Evolutionary conservation across 2,888 invertebrate genomes (phyloP).

Genomic region (Seira ritae): DNA sequence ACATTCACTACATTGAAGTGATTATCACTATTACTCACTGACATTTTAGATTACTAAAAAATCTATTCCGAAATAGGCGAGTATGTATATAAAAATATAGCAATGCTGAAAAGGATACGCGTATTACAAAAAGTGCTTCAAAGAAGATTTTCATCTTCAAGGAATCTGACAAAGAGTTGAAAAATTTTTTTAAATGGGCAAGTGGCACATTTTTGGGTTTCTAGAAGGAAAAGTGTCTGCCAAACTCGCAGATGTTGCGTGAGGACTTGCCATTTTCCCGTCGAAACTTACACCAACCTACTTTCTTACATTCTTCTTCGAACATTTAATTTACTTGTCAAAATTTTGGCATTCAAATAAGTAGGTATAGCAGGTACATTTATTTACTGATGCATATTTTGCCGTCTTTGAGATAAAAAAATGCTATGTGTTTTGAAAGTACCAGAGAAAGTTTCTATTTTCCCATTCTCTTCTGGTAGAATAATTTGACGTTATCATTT

Average conservation of each 20-base stretch:
- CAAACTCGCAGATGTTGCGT: slow-evolving; percentile 35
- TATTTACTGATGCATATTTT: too few species aligned
- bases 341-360: slow-evolving; percentile 3
- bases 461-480: too few species aligned
- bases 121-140: too few species aligned
- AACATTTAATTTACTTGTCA: slow-evolving; percentile 8
- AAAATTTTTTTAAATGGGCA: neutral
- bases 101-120: neutral
- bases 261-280: slow-evolving; percentile 19
- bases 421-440: neutral
- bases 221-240: slow-evolving; percentile 21
- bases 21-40: too few species aligned
- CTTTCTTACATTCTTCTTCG: neutral
- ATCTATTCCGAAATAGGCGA: too few species aligned
- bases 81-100: too few species aligned
- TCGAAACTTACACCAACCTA: neutral
- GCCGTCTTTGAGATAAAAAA: neutral
- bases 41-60: too few species aligned
- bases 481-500: too few species aligned
- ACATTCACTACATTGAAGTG: too few species aligned
- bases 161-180: slow-evolving; percentile 5
- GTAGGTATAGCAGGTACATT: neutral
- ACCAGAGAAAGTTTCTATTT: too few species aligned
- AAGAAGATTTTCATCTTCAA: slow-evolving; percentile 17
- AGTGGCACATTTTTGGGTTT: slow-evolving; percentile 1